Conservation (phyloP, 2,888 invertebrate species). For the Drosophila monieri region DNA sequence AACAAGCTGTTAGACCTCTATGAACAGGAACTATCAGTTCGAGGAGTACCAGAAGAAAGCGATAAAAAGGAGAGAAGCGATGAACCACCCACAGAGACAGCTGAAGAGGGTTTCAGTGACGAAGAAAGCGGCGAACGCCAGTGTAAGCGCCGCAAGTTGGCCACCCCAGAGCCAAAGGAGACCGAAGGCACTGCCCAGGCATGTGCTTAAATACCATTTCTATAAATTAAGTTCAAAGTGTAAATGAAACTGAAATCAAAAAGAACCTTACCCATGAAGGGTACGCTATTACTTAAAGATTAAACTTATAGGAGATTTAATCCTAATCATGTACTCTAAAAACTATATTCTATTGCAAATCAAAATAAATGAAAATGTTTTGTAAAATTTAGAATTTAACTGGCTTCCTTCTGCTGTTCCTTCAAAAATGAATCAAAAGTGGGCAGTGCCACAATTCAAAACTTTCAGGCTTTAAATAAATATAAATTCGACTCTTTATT, state of each 20-base stretch:
- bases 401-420: not conserved
- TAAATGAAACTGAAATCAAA: slow-evolving; percentile 2
- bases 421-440: not conserved
- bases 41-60: slow-evolving; percentile 12
- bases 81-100: not conserved
- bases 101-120: slow-evolving; percentile 43
- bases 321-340: not conserved
- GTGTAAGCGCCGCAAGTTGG: slow-evolving; percentile 60
- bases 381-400: not conserved
- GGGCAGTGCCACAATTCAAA: not conserved
- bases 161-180: slow-evolving; percentile 40
- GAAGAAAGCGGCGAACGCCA: slow-evolving; percentile 54
- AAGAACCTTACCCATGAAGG: not conserved
- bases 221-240: not conserved
- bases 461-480: not conserved
- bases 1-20: slow-evolving; percentile 89
- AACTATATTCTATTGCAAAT: not conserved
- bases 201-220: slow-evolving; percentile 42
- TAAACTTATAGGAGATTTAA: not conserved
- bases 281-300: slow-evolving; percentile 1
- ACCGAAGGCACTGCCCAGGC: slow-evolving; percentile 38
- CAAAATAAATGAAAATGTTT: slow-evolving; percentile 9
- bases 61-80: not conserved
- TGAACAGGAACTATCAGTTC: slow-evolving; percentile 76
- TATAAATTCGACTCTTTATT: slow-evolving; percentile 1